Conservation (phyloP, 2,797 vertebrate genomes). For the Eulemur mongoz region DNA sequence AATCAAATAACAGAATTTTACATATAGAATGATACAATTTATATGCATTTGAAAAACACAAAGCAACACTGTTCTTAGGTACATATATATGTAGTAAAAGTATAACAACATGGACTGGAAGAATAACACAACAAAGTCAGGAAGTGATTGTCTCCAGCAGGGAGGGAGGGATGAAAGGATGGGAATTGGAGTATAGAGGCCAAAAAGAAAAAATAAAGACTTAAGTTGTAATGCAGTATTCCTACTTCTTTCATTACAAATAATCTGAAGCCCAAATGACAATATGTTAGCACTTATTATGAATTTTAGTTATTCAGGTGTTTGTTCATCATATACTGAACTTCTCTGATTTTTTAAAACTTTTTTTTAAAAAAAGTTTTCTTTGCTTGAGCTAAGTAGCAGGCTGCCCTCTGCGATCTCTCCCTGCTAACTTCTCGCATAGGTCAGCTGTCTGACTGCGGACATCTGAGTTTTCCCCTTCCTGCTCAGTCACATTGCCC, state of each 20-base stretch:
- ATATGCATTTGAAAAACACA: background rate
- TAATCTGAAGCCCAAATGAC: background rate
- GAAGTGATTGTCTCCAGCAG: background rate
- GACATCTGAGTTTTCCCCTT: background rate
- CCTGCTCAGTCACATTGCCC: background rate
- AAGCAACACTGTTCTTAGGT: background rate
- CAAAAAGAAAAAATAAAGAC: background rate
- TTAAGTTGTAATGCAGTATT: background rate
- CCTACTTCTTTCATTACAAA: background rate
- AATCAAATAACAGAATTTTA: background rate
- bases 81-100: background rate
- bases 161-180: background rate
- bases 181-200: background rate
- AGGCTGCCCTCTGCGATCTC: background rate
- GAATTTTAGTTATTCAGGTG: background rate
- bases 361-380: background rate
- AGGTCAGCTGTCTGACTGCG: background rate
- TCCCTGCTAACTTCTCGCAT: fast-evolving
- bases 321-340: background rate
- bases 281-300: background rate
- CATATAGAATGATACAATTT: background rate
- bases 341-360: background rate
- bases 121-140: background rate
- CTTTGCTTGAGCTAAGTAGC: background rate
- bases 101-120: background rate